A percentile compares a stretch with the other conserved stretches of the same genome.
phyloP scores from a whole-genome alignment of 1,140 invertebrate species.

The Zaprionus capensis region DNA sequence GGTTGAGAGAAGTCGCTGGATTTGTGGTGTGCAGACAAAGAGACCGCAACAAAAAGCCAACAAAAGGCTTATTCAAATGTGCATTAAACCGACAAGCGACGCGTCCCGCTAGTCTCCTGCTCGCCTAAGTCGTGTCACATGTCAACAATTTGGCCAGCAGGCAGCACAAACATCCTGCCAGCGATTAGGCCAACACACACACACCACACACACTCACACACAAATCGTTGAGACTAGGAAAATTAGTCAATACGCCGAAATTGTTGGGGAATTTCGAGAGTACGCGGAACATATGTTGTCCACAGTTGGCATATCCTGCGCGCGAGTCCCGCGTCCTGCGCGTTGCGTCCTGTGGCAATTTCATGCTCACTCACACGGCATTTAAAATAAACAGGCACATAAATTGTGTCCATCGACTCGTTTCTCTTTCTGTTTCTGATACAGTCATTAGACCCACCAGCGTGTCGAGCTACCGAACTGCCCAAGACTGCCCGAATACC shows the following conservation, averaged over 20 bases:
- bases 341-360: slow-evolving; percentile 32
- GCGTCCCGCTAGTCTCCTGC: neutral
- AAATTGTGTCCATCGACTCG: slow-evolving; percentile 25
- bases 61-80: slow-evolving; percentile 60
- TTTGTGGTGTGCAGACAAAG: slow-evolving; percentile 30
- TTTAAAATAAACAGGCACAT: slow-evolving; percentile 51
- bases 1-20: slow-evolving; percentile 38
- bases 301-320: slow-evolving; percentile 38
- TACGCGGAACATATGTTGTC: slow-evolving; percentile 47
- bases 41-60: slow-evolving; percentile 39
- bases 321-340: slow-evolving; percentile 10
- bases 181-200: slow-evolving; percentile 6
- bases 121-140: slow-evolving; percentile 53
- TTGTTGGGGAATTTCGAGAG: slow-evolving; percentile 18
- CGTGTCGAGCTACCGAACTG: slow-evolving; percentile 37
- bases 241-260: neutral
- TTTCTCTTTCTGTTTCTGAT: slow-evolving; percentile 19
- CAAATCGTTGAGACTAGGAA: slow-evolving; percentile 23
- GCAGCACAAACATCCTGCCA: slow-evolving; percentile 3
- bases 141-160: slow-evolving; percentile 42
- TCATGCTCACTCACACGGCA: slow-evolving; percentile 52
- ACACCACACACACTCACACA: neutral
- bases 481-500: slow-evolving; percentile 3
- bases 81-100: slow-evolving; percentile 13
- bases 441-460: slow-evolving; percentile 53